Base-by-base conservation (phyloP, 2,113 vertebrate genomes). In the Sylvilagus bachmani region DNA sequence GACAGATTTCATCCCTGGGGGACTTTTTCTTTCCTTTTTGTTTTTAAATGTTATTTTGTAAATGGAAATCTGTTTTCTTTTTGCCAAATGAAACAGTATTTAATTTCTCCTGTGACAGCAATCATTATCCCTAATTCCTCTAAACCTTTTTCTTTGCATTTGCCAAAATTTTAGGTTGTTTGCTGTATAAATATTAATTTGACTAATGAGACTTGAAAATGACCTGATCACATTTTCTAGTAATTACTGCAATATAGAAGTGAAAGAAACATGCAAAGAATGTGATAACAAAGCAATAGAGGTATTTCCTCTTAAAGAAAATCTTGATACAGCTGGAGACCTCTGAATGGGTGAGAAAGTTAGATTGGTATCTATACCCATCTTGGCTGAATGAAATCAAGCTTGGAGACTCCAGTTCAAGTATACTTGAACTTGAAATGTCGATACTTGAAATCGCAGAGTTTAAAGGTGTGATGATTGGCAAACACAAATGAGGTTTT, bases 161-260 rank as follows among this genome's bases (percentile, higher is more conserved):
- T 94, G 93, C 62, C 84, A 93, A 92, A 53, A 38, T 62, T 95
- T 90, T 73, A 96, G 90, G 81, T 81, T 96, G 49, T 24, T 92
- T 89, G 36, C 2, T 61, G 81, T 79, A 84, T 86, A 95, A 80
- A 95, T 93, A 96, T 90, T 94, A 96, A 97, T 96, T 92, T 97
- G 92, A 96, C 93, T 96, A 94, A 97, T 91, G 96, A 96, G 87
- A 94, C 86, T 93, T 95, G 90, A 91, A 97, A 96, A 94, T 38
- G 70, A 79, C 86, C 77, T 88, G 80, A 83, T 95, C 82, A 74
- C 64, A 92, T 92, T 95, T 95, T 94, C 74, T 53, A 69, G 85
- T 86, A 94, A 64, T 93, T 84, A 89, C 36, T 2, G 22, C 24
- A 92, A 86, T 44, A 53, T 2, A n/a, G 24, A 90, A 96, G 90